Conservation (phyloP, 2,888 invertebrate species). For the Macaria notata region DNA sequence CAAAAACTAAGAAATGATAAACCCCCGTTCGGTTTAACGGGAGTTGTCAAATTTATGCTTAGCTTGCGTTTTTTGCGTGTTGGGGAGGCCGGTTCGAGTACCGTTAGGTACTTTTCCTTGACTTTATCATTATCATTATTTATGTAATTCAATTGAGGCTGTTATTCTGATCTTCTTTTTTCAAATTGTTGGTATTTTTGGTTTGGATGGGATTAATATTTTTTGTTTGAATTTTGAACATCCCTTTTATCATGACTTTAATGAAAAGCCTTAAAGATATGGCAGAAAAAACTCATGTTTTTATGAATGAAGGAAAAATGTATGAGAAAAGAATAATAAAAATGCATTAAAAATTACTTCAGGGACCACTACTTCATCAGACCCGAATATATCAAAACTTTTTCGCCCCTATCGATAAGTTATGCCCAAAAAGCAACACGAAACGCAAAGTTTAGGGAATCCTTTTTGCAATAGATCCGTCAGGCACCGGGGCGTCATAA, state of each 20-base stretch:
- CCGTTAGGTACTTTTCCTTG: slow-evolving; percentile 2
- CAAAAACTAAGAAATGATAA: slow-evolving; percentile 62
- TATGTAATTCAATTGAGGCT: no score
- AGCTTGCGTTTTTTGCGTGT: slow-evolving; percentile 30
- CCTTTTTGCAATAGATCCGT: slow-evolving; percentile 38
- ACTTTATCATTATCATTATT: no score
- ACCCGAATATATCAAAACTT: background rate
- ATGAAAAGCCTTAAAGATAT: no score
- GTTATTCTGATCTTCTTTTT: no score
- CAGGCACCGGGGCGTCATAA: slow-evolving; percentile 67
- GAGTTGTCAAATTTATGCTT: slow-evolving; percentile 51
- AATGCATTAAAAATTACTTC: no score
- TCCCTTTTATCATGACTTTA: no score
- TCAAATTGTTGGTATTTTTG: no score
- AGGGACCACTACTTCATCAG: background rate
- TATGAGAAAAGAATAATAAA: no score
- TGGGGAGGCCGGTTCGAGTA: background rate
- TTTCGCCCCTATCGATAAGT: background rate
- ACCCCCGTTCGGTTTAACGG: slow-evolving; percentile 52
- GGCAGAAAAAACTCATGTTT: no score
- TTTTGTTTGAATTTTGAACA: no score
- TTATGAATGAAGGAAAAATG: no score
- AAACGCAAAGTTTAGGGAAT: slow-evolving; percentile 31
- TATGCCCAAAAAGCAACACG: slow-evolving; percentile 6
- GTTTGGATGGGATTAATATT: no score